A percentile compares a stretch with the other conserved stretches of the same genome.
These are phyloP conservation scores for Chironex yamaguchii DNA, from an alignment of 30 jellyfish, hydroid and myxozoan species.

Conservation along the genomic window DNA sequence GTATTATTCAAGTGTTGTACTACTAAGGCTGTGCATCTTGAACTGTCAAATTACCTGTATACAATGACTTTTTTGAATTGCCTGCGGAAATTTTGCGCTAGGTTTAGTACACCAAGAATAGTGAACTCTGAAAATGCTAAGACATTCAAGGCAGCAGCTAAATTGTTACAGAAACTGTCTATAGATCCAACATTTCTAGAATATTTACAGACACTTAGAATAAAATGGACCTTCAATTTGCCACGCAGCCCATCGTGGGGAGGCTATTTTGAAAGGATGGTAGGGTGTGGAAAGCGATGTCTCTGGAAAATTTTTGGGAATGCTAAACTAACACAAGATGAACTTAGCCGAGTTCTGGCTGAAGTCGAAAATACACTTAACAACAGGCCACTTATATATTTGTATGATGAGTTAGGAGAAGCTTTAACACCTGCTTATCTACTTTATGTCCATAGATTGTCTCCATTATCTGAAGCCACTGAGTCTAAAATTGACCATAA, in stretches of 20 bases:
- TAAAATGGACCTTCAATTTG: constrained; percentile 56
- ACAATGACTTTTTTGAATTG: neutral
- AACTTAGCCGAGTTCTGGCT: constrained; percentile 2
- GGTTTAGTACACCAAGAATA: constrained; percentile 35
- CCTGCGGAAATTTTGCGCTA: neutral
- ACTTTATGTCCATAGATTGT: constrained; percentile 31
- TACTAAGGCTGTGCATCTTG: constrained; percentile 35
- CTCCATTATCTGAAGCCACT: neutral
- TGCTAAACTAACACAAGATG: constrained; percentile 18
- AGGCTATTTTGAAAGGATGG: constrained; percentile 52
- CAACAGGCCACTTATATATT: constrained; percentile 39
- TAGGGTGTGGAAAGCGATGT: constrained; percentile 42
- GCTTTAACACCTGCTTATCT: constrained; percentile 62
- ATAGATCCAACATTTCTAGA: neutral
- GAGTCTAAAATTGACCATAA: neutral
- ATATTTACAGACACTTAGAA: neutral
- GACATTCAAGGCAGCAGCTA: constrained; percentile 56
- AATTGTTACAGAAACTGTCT: neutral
- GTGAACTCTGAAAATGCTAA: constrained; percentile 49
- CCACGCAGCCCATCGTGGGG: constrained; percentile 76
- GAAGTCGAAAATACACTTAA: constrained; percentile 54
- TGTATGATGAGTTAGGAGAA: constrained; percentile 19
- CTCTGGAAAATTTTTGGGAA: constrained; percentile 6
- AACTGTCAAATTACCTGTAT: neutral
- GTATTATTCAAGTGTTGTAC: constrained; percentile 8